Conservation (phyloP, 2,797 vertebrate species). For the Cirrhinus mrigala region DNA sequence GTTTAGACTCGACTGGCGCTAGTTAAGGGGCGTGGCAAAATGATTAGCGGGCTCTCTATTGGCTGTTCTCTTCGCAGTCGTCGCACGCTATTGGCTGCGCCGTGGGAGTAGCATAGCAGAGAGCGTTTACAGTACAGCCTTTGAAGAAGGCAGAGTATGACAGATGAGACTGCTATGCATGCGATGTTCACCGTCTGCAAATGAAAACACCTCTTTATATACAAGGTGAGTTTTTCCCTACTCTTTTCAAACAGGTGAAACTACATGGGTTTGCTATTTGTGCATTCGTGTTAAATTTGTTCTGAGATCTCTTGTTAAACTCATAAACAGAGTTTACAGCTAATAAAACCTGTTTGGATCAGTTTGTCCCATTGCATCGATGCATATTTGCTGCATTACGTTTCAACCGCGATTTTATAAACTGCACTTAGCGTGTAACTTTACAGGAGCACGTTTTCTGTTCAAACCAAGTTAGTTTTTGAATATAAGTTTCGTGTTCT, state of each 20-base stretch:
- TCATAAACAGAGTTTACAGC: background rate
- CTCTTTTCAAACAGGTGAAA: background rate
- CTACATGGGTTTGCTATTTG: background rate
- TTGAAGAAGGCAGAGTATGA: constrained; percentile 22
- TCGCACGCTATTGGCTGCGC: constrained; percentile 22
- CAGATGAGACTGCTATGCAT: background rate
- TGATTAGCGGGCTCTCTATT: background rate
- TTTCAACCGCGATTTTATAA: background rate
- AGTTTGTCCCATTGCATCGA: background rate
- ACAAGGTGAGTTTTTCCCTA: constrained; percentile 19
- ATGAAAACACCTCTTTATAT: background rate
- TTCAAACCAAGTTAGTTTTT: background rate
- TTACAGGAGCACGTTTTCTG: background rate
- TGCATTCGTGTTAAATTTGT: background rate
- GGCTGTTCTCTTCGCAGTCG: background rate
- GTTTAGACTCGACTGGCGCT: background rate
- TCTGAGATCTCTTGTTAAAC: background rate
- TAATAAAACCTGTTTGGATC: background rate
- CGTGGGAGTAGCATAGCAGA: constrained; percentile 22
- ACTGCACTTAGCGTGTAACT: background rate
- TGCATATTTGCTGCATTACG: background rate
- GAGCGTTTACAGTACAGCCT: constrained; percentile 18
- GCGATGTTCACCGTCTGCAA: background rate
- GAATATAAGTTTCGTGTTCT: background rate
- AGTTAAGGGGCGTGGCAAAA: background rate